A percentile compares a stretch with the other conserved stretches of the same genome.
These are phyloP conservation scores for Gasterosteus nipponicus DNA, from an alignment of 2,113 vertebrate species.

Conservation along the genomic window DNA sequence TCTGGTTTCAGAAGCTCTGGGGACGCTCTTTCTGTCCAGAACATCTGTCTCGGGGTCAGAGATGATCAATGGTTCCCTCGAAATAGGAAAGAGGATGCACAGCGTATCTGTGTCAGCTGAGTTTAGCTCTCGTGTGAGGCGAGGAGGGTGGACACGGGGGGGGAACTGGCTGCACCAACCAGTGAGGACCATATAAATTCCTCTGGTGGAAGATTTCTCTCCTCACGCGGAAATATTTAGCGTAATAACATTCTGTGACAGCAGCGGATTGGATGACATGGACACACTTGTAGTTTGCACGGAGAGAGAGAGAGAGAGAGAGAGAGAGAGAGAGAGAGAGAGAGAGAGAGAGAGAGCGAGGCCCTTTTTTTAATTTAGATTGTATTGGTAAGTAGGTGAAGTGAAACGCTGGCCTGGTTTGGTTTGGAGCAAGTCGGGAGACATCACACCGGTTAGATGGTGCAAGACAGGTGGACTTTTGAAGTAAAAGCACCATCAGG, in stretches of 20 bases:
- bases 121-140: slow-evolving; percentile 29
- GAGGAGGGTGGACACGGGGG: slow-evolving; percentile 15
- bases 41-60: slow-evolving; percentile 66
- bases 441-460: too few relatives aligned
- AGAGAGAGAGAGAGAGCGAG: too few relatives aligned
- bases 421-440: too few relatives aligned
- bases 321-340: too few relatives aligned
- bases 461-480: too few relatives aligned
- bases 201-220: neutral
- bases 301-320: too few relatives aligned
- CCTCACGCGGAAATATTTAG: neutral
- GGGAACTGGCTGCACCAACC: neutral
- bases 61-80: slow-evolving; percentile 58
- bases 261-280: neutral
- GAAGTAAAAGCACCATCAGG: too few relatives aligned
- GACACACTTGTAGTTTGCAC: neutral
- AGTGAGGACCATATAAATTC: slow-evolving; percentile 4
- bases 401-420: too few relatives aligned
- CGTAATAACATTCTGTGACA: slow-evolving; percentile 1
- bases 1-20: slow-evolving; percentile 36
- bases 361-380: too few relatives aligned
- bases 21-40: slow-evolving; percentile 40
- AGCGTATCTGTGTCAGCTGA: slow-evolving; percentile 61
- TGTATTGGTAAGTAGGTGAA: too few relatives aligned
- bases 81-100: slow-evolving; percentile 41